These are phyloP conservation scores for Regulus satrapa DNA, from an alignment of 2,113 vertebrate species.

Conservation along the genomic window DNA sequence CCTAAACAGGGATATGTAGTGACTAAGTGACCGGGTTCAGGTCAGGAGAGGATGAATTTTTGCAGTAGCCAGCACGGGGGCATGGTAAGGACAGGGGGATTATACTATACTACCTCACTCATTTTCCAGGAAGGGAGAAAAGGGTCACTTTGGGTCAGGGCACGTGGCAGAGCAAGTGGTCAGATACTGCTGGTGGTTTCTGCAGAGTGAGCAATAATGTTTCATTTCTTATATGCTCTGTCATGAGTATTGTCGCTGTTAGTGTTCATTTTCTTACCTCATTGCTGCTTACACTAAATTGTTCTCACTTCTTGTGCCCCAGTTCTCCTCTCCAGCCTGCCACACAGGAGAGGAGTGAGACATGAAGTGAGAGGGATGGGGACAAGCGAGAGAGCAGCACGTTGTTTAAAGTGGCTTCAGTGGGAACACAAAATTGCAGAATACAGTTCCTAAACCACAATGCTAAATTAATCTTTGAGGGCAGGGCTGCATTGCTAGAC, in stretches of 20 bases:
- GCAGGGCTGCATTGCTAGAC: background rate
- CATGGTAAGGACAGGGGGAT: fast-evolving
- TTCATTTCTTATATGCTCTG: background rate
- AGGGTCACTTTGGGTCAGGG: fast-evolving
- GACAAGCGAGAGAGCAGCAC: fast-evolving
- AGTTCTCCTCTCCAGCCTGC: background rate
- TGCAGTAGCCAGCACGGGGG: fast-evolving
- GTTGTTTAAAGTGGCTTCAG: background rate
- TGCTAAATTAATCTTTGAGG: background rate
- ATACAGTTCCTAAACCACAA: background rate
- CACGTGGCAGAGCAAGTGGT: fast-evolving
- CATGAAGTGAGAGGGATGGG: background rate
- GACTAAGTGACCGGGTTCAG: too few relatives aligned
- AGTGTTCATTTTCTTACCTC: background rate
- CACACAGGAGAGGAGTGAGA: background rate
- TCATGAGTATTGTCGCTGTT: background rate
- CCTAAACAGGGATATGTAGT: background rate
- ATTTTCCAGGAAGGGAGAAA: background rate
- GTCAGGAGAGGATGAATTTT: background rate
- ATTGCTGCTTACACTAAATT: background rate
- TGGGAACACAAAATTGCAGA: background rate
- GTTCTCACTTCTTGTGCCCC: background rate
- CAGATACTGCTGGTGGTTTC: fast-evolving
- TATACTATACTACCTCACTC: background rate
- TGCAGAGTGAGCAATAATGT: too few relatives aligned